These are phyloP conservation scores for Sarcophaga carnaria DNA, from an alignment of 2,888 invertebrate species.

Conservation along the genomic window DNA sequence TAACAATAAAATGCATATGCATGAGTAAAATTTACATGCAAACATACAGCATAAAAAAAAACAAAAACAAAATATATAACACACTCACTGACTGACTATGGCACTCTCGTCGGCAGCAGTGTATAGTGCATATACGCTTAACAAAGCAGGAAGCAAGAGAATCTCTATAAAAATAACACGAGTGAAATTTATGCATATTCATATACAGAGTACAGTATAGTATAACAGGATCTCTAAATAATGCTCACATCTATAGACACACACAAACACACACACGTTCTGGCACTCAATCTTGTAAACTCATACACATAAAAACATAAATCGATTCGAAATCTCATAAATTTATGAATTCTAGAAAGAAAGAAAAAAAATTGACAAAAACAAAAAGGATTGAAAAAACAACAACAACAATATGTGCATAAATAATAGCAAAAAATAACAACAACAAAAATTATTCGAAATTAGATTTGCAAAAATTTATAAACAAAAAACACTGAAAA, in stretches of 20 bases:
- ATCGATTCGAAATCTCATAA: slow-evolving; percentile 18
- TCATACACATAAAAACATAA: not conserved
- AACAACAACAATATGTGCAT: slow-evolving; percentile 9
- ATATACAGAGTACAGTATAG: too few relatives aligned
- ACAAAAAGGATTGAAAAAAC: not conserved
- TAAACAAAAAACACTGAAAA: not conserved
- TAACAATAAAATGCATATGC: slow-evolving; percentile 49
- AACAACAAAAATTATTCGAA: not conserved
- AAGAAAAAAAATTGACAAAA: slow-evolving; percentile 36
- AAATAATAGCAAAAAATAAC: slow-evolving; percentile 1
- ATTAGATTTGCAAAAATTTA: not conserved
- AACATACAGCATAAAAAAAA: not conserved
- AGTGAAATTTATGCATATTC: too few relatives aligned
- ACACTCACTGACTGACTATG: not conserved
- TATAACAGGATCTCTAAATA: slow-evolving; percentile 12
- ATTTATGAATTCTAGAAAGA: slow-evolving; percentile 47
- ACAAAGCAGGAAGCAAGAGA: not conserved
- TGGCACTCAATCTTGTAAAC: not conserved
- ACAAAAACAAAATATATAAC: not conserved
- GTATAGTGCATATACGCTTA: too few relatives aligned
- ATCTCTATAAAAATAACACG: not conserved
- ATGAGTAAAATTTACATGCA: slow-evolving; percentile 8
- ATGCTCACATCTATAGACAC: slow-evolving; percentile 5
- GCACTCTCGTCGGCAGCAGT: too few relatives aligned
- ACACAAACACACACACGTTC: not conserved